A percentile compares a stretch with the other conserved stretches of the same genome.
These are phyloP conservation scores for Rhombomys opimus DNA, from an alignment of 2,113 vertebrate genomes.

Conservation along the genomic window DNA sequence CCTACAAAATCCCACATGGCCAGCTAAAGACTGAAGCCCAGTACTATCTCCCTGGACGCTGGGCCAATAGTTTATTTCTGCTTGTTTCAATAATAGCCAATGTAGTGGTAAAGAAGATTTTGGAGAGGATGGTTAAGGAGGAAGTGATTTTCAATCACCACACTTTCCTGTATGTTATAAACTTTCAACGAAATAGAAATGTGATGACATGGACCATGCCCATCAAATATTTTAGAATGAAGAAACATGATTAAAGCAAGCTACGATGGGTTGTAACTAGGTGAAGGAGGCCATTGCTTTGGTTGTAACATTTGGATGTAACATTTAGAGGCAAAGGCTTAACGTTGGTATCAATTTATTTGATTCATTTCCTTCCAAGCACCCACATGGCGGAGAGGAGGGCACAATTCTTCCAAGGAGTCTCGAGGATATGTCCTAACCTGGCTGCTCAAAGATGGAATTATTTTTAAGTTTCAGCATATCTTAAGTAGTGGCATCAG, in stretches of 20 bases:
- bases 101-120: not conserved
- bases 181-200: slow-evolving; percentile 7
- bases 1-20: not conserved
- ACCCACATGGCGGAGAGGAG: not conserved
- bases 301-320: not conserved
- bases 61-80: not conserved
- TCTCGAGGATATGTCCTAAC: not conserved
- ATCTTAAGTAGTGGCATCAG: slow-evolving; percentile 23
- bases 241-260: not conserved
- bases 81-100: not conserved
- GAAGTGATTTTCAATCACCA: not conserved
- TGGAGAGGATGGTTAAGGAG: slow-evolving; percentile 6
- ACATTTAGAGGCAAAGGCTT: not conserved
- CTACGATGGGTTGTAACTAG: not conserved
- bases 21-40: rapidly evolving
- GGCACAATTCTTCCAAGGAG: not conserved
- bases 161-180: not conserved
- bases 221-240: not conserved
- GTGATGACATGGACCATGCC: not conserved
- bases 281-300: not conserved
- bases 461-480: not conserved
- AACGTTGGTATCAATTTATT: not conserved
- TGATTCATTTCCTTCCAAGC: not conserved
- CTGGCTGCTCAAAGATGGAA: not conserved
- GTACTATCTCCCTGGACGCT: not conserved